These are phyloP conservation scores for Decapterus maruadsi DNA, from an alignment of 2,797 vertebrate genomes.

Conservation along the genomic window DNA sequence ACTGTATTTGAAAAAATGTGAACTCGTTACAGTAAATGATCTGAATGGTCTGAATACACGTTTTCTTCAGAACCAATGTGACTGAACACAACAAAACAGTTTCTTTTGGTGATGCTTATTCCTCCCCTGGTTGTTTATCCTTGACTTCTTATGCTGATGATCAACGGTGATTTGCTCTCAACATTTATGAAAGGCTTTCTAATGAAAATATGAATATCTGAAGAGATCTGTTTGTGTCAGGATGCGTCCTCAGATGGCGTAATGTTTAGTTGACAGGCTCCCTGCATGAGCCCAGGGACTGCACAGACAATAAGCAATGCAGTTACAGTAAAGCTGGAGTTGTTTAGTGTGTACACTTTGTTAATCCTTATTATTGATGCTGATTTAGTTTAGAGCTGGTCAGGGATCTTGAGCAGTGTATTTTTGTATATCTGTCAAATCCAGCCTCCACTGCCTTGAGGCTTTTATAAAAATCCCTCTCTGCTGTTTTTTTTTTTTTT, in stretches of 20 bases:
- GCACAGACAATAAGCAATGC: conserved; percentile 1
- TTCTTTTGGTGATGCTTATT: neutral
- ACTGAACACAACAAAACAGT: neutral
- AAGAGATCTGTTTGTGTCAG: neutral
- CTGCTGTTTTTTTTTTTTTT: neutral
- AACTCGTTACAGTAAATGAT: too few species aligned
- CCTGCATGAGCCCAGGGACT: neutral
- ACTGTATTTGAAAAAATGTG: too few species aligned
- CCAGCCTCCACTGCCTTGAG: conserved; percentile 24
- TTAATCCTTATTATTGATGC: conserved; percentile 18
- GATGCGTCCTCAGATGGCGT: neutral
- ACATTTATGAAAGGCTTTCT: neutral
- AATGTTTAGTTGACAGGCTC: neutral
- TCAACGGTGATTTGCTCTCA: neutral
- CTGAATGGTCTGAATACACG: too few species aligned
- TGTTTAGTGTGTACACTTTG: conserved; percentile 14
- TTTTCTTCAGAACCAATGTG: neutral
- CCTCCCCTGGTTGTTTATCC: neutral
- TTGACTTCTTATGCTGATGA: neutral
- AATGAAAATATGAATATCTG: neutral
- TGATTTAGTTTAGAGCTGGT: conserved; percentile 27
- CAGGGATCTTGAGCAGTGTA: neutral
- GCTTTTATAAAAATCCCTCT: conserved; percentile 28
- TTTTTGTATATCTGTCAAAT: conserved; percentile 27
- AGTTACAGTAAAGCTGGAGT: neutral